These are phyloP conservation scores for Collichthys lucidus DNA, from an alignment of 2,113 vertebrate species.

Conservation along the genomic window DNA sequence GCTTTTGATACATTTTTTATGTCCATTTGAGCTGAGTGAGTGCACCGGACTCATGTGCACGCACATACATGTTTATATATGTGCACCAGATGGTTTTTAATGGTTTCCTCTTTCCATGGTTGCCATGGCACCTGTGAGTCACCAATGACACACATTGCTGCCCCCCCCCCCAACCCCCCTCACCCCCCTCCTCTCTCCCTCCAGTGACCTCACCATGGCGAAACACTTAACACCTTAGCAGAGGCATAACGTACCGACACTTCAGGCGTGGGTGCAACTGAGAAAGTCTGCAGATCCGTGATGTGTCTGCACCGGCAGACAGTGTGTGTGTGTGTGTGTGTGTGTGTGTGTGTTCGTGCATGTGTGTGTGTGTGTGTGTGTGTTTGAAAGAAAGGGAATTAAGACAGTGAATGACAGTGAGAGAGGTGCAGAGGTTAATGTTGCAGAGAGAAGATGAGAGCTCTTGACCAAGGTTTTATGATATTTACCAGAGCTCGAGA, in stretches of 20 bases:
- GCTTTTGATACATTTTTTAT: background rate
- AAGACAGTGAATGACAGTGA: constrained; percentile 20
- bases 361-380: constrained; percentile 3
- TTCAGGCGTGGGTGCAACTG: constrained; percentile 33
- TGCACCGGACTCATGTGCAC: background rate
- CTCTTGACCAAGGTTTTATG: background rate
- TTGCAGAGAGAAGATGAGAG: constrained; percentile 35
- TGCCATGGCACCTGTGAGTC: constrained; percentile 78
- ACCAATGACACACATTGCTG: constrained; percentile 37
- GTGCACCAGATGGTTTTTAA: constrained; percentile 66
- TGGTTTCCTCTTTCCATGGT: constrained; percentile 58
- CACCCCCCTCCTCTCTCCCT: background rate
- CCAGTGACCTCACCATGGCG: constrained; percentile 58
- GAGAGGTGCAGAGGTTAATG: constrained; percentile 38
- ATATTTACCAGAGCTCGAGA: constrained; percentile 38
- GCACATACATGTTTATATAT: constrained; percentile 10
- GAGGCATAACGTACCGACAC: constrained; percentile 48
- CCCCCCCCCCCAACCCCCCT: too few relatives aligned
- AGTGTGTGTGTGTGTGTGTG: too few relatives aligned
- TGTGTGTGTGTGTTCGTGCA: constrained; percentile 9
- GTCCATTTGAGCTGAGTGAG: background rate
- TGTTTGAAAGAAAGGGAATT: constrained; percentile 7
- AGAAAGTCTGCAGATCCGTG: constrained; percentile 40
- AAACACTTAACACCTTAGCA: constrained; percentile 67
- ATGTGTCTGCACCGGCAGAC: background rate